phyloP scores from a whole-genome alignment of 2,888 invertebrate species.

The Perdita meconis region DNA sequence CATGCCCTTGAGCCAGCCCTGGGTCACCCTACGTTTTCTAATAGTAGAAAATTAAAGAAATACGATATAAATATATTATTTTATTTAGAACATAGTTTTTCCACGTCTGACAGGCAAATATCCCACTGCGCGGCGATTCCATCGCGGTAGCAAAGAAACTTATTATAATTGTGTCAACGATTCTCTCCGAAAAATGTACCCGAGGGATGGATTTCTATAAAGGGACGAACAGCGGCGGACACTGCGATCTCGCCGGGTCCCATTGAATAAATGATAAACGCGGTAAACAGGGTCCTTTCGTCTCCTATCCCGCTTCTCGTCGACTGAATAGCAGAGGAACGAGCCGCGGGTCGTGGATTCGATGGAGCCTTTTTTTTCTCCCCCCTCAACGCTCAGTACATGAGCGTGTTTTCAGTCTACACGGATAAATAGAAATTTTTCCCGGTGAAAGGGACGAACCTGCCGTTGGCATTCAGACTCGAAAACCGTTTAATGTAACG shows the following conservation, averaged over 20 bases:
- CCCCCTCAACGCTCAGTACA: not conserved
- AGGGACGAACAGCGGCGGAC: conserved; percentile 40
- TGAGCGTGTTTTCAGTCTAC: conserved; percentile 41
- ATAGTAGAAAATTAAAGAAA: too few relatives aligned
- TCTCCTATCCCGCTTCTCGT: conserved; percentile 34
- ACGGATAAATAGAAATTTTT: conserved; percentile 64
- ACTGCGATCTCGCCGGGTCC: conserved; percentile 35
- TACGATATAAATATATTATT: too few relatives aligned
- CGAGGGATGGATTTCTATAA: conserved; percentile 13
- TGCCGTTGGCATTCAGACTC: conserved; percentile 46
- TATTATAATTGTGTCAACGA: conserved; percentile 38
- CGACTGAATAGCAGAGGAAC: conserved; percentile 51
- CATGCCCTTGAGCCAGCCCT: too few relatives aligned
- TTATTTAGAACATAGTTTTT: too few relatives aligned
- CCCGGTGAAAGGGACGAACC: conserved; percentile 33
- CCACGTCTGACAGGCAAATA: too few relatives aligned
- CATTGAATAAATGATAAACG: conserved; percentile 63
- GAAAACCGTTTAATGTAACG: conserved; percentile 59
- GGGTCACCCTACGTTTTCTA: too few relatives aligned
- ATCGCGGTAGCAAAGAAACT: conserved; percentile 5
- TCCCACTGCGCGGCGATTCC: too few relatives aligned
- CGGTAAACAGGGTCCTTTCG: conserved; percentile 51
- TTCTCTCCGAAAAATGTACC: conserved; percentile 8
- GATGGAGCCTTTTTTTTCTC: conserved; percentile 13
- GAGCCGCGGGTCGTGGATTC: conserved; percentile 18